phyloP scores from a whole-genome alignment of 2,888 invertebrate species.

The Thecophora atra region DNA sequence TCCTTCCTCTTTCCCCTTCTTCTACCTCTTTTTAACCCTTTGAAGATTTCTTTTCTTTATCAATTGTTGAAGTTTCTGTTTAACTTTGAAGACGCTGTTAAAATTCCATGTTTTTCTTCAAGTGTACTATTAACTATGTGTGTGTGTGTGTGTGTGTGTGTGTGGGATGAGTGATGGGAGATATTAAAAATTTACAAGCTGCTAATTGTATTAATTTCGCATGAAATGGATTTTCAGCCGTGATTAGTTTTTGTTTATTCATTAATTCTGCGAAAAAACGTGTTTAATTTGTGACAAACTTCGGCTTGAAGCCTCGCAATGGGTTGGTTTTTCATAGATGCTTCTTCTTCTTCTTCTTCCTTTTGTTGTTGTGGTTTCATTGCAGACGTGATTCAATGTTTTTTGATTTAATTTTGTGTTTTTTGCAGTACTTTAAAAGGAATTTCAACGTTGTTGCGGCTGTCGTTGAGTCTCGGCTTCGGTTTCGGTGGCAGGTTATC shows the following conservation, averaged over 20 bases:
- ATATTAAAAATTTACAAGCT: constrained; percentile 59
- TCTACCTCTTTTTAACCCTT: too few relatives aligned
- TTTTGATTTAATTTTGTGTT: background rate
- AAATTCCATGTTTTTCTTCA: too few relatives aligned
- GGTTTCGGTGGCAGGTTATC: constrained; percentile 46
- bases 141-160: background rate
- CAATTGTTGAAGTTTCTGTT: too few relatives aligned
- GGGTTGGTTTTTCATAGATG: constrained; percentile 5
- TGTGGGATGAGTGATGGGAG: constrained; percentile 45
- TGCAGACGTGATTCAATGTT: constrained; percentile 1
- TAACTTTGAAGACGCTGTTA: too few relatives aligned
- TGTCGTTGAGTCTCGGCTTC: background rate
- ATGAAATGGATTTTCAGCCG: constrained; percentile 45
- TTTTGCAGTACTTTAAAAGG: background rate
- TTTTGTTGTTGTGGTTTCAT: constrained; percentile 9
- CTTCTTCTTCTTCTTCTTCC: background rate
- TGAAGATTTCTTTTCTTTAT: too few relatives aligned
- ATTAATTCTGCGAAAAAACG: constrained; percentile 62
- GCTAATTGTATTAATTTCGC: constrained; percentile 59
- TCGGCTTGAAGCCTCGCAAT: constrained; percentile 36
- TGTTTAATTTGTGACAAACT: constrained; percentile 64
- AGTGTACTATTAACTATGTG: background rate
- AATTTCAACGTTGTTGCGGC: background rate
- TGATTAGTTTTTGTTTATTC: constrained; percentile 53
- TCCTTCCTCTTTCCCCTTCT: too few relatives aligned